phyloP scores from a whole-genome alignment of 2,888 invertebrate genomes.

The Noctua janthina region DNA sequence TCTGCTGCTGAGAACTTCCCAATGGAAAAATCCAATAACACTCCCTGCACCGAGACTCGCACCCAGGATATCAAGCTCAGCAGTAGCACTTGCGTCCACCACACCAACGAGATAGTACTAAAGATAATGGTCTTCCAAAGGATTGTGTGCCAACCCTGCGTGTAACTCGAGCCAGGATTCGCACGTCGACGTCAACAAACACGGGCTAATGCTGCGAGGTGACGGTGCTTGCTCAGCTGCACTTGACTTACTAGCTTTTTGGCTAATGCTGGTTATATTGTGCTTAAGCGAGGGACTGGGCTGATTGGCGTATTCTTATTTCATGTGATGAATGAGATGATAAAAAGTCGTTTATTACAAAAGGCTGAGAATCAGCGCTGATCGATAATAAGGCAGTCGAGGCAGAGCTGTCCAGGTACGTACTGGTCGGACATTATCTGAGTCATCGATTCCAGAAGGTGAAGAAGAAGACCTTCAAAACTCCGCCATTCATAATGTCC shows the following conservation, averaged over 20 bases:
- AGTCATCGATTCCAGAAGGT: no score
- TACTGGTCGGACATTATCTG: no score
- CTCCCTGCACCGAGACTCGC: not conserved
- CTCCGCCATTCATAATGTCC: not conserved
- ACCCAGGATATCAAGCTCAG: not conserved
- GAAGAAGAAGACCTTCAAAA: no score
- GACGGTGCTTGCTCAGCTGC: constrained; percentile 68
- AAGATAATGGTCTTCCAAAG: not conserved
- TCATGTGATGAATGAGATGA: not conserved
- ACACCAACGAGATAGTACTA: no score
- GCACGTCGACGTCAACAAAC: constrained; percentile 44
- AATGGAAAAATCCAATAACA: not conserved
- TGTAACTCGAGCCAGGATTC: constrained; percentile 56
- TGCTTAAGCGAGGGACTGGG: not conserved
- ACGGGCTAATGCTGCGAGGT: constrained; percentile 58
- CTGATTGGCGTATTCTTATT: not conserved
- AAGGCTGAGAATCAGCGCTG: not conserved
- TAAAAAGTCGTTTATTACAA: not conserved
- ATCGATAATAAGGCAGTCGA: not conserved
- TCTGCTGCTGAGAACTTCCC: not conserved
- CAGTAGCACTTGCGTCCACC: not conserved
- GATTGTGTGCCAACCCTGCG: constrained; percentile 53
- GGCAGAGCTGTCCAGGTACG: no score
- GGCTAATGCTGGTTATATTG: constrained; percentile 13
- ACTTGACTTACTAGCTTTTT: constrained; percentile 33